Evolutionary conservation across 2,113 vertebrate genomes (phyloP).

Genomic region (Ceyx melanurus): DNA sequence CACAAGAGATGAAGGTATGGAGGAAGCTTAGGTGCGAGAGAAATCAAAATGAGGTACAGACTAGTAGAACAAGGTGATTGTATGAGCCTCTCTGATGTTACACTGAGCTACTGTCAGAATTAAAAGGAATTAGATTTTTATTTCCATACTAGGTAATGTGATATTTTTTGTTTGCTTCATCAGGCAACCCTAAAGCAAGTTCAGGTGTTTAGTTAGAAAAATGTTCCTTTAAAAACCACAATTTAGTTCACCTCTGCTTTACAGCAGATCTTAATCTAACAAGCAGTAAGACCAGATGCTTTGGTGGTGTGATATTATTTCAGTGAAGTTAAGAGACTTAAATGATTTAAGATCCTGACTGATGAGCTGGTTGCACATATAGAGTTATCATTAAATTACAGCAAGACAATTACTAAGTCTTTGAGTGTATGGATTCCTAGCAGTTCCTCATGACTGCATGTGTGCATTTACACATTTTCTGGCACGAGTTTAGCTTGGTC

Average conservation of each 20-base stretch:
- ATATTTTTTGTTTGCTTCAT: neutral
- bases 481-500: neutral
- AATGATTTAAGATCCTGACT: neutral
- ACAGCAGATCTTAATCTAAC: neutral
- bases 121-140: neutral
- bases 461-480: neutral
- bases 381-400: neutral
- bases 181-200: neutral
- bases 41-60: neutral
- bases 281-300: neutral
- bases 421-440: neutral
- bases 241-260: neutral
- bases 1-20: accelerated
- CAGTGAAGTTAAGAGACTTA: neutral
- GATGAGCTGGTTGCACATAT: neutral
- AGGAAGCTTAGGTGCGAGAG: neutral
- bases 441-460: neutral
- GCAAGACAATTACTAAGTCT: neutral
- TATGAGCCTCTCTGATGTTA: neutral
- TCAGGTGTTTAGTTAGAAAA: neutral
- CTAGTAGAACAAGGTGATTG: neutral
- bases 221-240: neutral
- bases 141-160: neutral
- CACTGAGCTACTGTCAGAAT: neutral
- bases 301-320: neutral